Evolutionary conservation across 2,797 vertebrate species (phyloP).

Genomic region (Oreochromis mossambicus): DNA sequence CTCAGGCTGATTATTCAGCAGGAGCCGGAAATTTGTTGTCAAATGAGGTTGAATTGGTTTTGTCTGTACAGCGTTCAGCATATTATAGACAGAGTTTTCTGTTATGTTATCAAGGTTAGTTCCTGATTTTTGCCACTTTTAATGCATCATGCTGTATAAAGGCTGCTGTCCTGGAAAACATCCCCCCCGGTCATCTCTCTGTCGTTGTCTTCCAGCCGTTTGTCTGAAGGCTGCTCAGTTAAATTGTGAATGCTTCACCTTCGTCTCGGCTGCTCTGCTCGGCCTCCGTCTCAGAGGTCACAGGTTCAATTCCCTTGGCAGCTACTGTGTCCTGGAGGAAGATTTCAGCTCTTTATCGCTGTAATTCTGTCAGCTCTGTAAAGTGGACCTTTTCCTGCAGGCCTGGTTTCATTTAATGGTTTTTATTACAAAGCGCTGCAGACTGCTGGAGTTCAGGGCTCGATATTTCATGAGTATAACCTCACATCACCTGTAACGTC

Average conservation of each 20-base stretch:
- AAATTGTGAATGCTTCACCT: not conserved
- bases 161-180: not conserved
- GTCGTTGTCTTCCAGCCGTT: not conserved
- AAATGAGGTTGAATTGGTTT: not conserved
- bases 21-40: not conserved
- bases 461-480: not conserved
- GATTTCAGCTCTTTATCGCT: not conserved
- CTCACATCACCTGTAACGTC: constrained; percentile 22
- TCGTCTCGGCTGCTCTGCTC: not conserved
- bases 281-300: not conserved
- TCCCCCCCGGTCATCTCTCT: not conserved
- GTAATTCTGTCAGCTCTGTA: not conserved
- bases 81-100: not conserved
- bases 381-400: constrained; percentile 14
- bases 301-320: constrained; percentile 28
- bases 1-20: not conserved
- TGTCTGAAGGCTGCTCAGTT: not conserved
- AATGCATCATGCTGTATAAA: not conserved
- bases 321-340: not conserved
- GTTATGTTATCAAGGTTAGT: not conserved
- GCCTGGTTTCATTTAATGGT: not conserved
- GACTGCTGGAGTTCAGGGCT: not conserved
- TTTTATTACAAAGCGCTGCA: constrained; percentile 8
- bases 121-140: not conserved
- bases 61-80: not conserved